A percentile compares a stretch with the other conserved stretches of the same genome.
Conservation (phyloP, 2,888 invertebrate species). For the Pecten maximus region DNA sequence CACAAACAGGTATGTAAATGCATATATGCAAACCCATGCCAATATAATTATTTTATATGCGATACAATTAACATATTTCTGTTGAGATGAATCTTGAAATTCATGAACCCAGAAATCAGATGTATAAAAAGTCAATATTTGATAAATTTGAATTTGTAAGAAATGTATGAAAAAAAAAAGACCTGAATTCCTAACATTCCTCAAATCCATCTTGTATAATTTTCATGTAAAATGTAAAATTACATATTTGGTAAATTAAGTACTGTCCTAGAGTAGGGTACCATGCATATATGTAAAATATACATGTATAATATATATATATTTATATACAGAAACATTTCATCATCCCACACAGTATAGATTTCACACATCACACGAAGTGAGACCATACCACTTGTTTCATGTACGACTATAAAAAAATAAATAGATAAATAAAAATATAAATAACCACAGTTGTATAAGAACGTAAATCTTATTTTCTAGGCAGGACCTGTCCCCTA, state of each 20-base stretch:
- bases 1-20: neutral
- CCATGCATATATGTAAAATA: neutral
- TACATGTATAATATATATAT: neutral
- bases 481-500: no score
- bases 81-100: neutral
- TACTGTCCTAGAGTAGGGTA: neutral
- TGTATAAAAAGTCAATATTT: neutral
- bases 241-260: neutral
- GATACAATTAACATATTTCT: neutral
- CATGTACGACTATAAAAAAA: slow-evolving; percentile 9
- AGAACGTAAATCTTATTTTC: neutral
- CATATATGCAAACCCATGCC: neutral
- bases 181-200: no score
- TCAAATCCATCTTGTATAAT: neutral
- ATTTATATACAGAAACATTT: neutral
- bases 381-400: slow-evolving; percentile 30
- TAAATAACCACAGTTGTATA: neutral
- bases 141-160: neutral
- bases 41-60: neutral
- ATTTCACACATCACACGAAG: neutral
- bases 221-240: neutral
- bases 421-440: neutral
- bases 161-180: neutral
- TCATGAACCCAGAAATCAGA: neutral
- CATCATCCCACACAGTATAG: neutral